Evolutionary conservation across 2,888 invertebrate species (phyloP), one percentile per base, ranked within the genome.

Genomic region (Muscina levida): DNA sequence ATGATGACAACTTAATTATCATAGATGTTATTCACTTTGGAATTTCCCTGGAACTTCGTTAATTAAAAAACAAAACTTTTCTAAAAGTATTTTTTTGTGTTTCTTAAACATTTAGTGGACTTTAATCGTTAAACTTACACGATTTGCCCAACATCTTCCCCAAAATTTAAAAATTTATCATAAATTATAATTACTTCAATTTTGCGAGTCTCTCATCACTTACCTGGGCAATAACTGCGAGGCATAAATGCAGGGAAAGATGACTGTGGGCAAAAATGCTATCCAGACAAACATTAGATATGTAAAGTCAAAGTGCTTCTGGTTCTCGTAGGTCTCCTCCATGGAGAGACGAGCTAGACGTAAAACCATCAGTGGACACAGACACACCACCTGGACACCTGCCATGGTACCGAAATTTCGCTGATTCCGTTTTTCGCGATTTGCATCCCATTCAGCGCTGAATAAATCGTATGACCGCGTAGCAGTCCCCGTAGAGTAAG

Each of bases 281-380:
- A 95, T 90, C 94, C 94, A 95, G 5, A 94, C 93, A 85, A 95
- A 93, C 86, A 93, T 92, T 59, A 93, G 91, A 87, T 93, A 95
- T 1, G 93, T 93, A 67, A 95, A 92, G 85, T 95, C 95, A 82
- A 94, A 93, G 85, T 93, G 93, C 44, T 92, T 92, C 59, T 92
- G 92, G 87, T 94, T 95, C 80, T 94, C 93, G 85, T 94, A 94
- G 0, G 94, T 94, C 87, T 95, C 95, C 71, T 92, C 91, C 59
- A 94, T 91, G 51, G 93, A 92, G 84, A 94, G 92, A 65, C 93
- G 92, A 0, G 93, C 94, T 56, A 95, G 90, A 81, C 93, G 91
- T 85, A 93, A 88, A 53, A 92, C 90, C 92, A 94, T 94, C 83
- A 95, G 87, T 0, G 95, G 95, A 84, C 93, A 93, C 84, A 94